A percentile compares a stretch with the other conserved stretches of the same genome.
Conservation (phyloP, 2,888 invertebrate genomes). For the Cataglyphis altisquamis region DNA sequence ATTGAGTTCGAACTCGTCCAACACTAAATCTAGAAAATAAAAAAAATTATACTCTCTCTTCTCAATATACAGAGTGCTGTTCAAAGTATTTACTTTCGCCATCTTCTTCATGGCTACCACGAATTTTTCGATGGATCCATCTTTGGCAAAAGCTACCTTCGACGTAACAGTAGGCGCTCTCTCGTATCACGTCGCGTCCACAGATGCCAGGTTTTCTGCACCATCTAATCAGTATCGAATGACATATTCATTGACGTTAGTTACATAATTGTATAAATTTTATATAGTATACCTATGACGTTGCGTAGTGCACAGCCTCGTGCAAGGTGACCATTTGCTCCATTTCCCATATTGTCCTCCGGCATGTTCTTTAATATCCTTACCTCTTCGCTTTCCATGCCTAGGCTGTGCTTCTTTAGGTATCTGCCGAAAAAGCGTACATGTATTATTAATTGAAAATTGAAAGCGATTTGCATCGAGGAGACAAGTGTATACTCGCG, state of each 20-base stretch:
- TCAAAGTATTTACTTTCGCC: slow-evolving; percentile 76
- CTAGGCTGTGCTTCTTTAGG: slow-evolving; percentile 84
- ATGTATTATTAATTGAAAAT: neutral
- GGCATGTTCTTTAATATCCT: slow-evolving; percentile 77
- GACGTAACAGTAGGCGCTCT: slow-evolving; percentile 95
- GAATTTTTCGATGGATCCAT: slow-evolving; percentile 87
- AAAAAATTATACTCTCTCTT: neutral
- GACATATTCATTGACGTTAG: slow-evolving; percentile 2
- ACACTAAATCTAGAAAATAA: slow-evolving; percentile 71
- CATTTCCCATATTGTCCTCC: slow-evolving; percentile 91
- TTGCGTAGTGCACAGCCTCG: slow-evolving; percentile 92
- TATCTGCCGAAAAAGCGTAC: slow-evolving; percentile 78
- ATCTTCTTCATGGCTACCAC: slow-evolving; percentile 80
- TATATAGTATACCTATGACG: slow-evolving; percentile 89
- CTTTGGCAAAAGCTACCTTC: slow-evolving; percentile 94
- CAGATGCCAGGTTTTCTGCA: slow-evolving; percentile 92
- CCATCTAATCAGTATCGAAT: slow-evolving; percentile 85
- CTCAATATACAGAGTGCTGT: neutral
- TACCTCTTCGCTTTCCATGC: slow-evolving; percentile 82
- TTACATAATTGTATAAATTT: slow-evolving; percentile 5
- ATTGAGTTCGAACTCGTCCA: slow-evolving; percentile 81
- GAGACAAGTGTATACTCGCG: too few relatives aligned
- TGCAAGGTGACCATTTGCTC: slow-evolving; percentile 95
- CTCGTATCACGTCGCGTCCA: slow-evolving; percentile 92
- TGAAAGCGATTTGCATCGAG: neutral